Conservation (phyloP, 2,888 invertebrate species). For the Drosophila anomelani region DNA sequence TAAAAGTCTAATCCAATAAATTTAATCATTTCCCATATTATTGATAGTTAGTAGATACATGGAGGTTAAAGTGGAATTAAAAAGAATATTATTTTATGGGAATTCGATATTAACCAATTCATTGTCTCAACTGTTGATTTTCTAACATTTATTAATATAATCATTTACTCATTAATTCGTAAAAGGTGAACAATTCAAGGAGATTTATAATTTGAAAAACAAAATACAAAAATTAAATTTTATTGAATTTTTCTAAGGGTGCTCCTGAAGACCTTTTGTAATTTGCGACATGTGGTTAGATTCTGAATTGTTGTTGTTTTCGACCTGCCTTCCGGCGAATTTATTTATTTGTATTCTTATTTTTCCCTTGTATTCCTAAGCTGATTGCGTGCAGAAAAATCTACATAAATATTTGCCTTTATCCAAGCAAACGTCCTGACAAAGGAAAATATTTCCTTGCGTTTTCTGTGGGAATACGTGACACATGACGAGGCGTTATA, state of each 20-base stretch:
- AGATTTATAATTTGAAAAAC: background rate
- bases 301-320: conserved; percentile 5
- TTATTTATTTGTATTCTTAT: conserved; percentile 15
- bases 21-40: no score
- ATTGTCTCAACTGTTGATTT: no score
- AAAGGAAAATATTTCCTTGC: conserved; percentile 13
- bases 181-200: background rate
- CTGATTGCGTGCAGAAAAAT: conserved; percentile 61
- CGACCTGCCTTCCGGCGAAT: conserved; percentile 19
- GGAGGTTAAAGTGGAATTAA: no score
- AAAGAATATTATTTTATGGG: no score
- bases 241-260: background rate
- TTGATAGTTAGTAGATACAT: no score
- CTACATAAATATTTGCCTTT: conserved; percentile 63
- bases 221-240: background rate
- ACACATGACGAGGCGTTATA: conserved; percentile 13
- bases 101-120: no score
- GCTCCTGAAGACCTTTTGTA: background rate
- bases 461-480: conserved; percentile 11
- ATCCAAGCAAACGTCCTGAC: conserved; percentile 34
- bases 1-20: background rate
- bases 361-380: conserved; percentile 17
- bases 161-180: no score
- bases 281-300: conserved; percentile 30
- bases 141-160: no score